Conservation (phyloP, 2,113 vertebrate genomes). For the Melanerpes aurifrons region DNA sequence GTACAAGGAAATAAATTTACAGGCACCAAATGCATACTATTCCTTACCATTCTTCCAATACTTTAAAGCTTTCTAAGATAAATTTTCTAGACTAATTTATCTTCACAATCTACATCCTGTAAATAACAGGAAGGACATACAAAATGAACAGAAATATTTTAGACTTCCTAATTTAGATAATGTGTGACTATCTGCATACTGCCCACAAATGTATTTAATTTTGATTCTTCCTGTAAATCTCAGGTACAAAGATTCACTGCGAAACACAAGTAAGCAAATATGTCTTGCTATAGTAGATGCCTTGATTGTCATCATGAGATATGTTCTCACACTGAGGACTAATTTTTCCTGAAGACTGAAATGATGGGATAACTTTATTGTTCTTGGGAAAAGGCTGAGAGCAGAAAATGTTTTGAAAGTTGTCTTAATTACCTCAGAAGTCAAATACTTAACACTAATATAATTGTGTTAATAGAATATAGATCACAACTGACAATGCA, state of each 20-base stretch:
- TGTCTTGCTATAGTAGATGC: constrained; percentile 4
- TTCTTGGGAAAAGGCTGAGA: constrained; percentile 22
- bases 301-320: neutral
- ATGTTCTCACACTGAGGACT: constrained; percentile 35
- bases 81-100: neutral
- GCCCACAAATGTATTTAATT: constrained; percentile 44
- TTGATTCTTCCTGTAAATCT: constrained; percentile 49
- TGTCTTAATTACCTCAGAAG: constrained; percentile 52
- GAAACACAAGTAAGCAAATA: constrained; percentile 61
- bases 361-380: constrained; percentile 39
- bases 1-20: neutral
- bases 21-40: neutral
- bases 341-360: constrained; percentile 41
- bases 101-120: neutral
- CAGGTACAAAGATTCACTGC: constrained; percentile 23
- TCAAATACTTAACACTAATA: constrained; percentile 25
- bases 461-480: neutral
- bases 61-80: neutral
- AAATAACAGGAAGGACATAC: constrained; percentile 1
- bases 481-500: neutral
- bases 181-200: neutral
- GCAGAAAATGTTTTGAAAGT: constrained; percentile 22
- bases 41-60: neutral
- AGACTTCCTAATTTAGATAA: constrained; percentile 40
- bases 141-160: constrained; percentile 43